Percentiles rank a stretch among this genome's conserved stretches.
Conservation (phyloP, 2,797 vertebrate species). For the Telmatherina bonti region DNA sequence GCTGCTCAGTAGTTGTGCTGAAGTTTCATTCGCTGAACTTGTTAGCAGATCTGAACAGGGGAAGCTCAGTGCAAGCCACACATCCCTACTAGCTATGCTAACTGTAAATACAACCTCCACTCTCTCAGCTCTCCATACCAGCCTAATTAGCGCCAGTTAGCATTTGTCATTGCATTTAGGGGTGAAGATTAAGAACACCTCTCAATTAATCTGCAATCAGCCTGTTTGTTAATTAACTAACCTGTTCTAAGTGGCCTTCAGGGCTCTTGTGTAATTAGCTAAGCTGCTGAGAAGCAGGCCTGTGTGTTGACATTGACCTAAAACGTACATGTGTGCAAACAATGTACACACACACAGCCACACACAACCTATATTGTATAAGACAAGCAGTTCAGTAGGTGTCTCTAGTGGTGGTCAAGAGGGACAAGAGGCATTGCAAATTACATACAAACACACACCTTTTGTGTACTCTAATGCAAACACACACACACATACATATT, state of each 20-base stretch:
- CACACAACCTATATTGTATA: slow-evolving; percentile 33
- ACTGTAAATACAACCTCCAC: slow-evolving; percentile 74
- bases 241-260: slow-evolving; percentile 86
- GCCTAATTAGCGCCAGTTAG: slow-evolving; percentile 84
- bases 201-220: slow-evolving; percentile 88
- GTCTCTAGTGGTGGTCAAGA: slow-evolving; percentile 64
- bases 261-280: slow-evolving; percentile 84
- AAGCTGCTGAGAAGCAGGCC: slow-evolving; percentile 76
- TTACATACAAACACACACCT: slow-evolving; percentile 32
- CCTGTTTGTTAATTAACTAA: slow-evolving; percentile 90
- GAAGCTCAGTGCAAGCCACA: slow-evolving; percentile 47
- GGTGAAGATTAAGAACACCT: slow-evolving; percentile 87
- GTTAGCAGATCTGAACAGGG: slow-evolving; percentile 26
- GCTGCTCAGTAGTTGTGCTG: slow-evolving; percentile 4
- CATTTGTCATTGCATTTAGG: slow-evolving; percentile 85
- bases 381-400: slow-evolving; percentile 28
- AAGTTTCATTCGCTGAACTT: slow-evolving; percentile 48
- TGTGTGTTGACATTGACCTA: slow-evolving; percentile 85
- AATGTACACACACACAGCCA: slow-evolving; percentile 15
- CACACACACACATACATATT: slow-evolving; percentile 34
- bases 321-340: slow-evolving; percentile 55
- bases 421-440: slow-evolving; percentile 56
- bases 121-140: slow-evolving; percentile 64
- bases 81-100: slow-evolving; percentile 44
- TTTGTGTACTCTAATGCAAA: slow-evolving; percentile 31